Evolutionary conservation across 2,888 invertebrate genomes (phyloP).

Genomic region (Tachystola acroxantha): DNA sequence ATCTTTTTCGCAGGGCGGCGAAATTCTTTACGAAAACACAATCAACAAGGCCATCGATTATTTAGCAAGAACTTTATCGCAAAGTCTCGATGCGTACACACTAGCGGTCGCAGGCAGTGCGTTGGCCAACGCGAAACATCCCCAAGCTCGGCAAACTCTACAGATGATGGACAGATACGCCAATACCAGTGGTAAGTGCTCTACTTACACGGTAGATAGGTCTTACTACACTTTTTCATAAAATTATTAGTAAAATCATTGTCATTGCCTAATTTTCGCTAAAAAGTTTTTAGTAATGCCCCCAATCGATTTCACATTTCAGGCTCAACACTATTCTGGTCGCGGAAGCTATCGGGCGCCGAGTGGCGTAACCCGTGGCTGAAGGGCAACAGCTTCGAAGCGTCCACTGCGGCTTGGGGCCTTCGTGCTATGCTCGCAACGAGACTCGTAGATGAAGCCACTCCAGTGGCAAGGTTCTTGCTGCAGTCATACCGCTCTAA

Average conservation of each 20-base stretch:
- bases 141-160: slow-evolving; percentile 80
- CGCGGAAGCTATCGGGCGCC: slow-evolving; percentile 42
- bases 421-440: slow-evolving; percentile 82
- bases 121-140: slow-evolving; percentile 85
- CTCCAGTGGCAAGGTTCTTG: slow-evolving; percentile 56
- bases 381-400: slow-evolving; percentile 54
- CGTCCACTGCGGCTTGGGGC: slow-evolving; percentile 94
- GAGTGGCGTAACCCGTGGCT: slow-evolving; percentile 70
- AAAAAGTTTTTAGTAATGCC: too few species aligned
- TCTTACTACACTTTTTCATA: too few species aligned
- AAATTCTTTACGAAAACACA: slow-evolving; percentile 77
- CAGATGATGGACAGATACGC: slow-evolving; percentile 69
- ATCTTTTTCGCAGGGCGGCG: slow-evolving; percentile 50
- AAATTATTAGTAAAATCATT: too few species aligned
- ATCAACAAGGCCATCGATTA: slow-evolving; percentile 88
- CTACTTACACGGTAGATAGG: too few species aligned
- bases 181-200: slow-evolving; percentile 57
- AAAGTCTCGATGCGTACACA: slow-evolving; percentile 82
- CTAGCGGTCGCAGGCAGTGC: slow-evolving; percentile 87
- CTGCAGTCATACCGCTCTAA: slow-evolving; percentile 43
- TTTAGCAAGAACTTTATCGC: slow-evolving; percentile 82
- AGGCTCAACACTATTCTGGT: slow-evolving; percentile 64
- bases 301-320: too few species aligned
- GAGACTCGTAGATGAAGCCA: slow-evolving; percentile 46
- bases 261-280: too few species aligned